phyloP scores from a whole-genome alignment of 2,888 invertebrate species.

The Archips xylosteana region DNA sequence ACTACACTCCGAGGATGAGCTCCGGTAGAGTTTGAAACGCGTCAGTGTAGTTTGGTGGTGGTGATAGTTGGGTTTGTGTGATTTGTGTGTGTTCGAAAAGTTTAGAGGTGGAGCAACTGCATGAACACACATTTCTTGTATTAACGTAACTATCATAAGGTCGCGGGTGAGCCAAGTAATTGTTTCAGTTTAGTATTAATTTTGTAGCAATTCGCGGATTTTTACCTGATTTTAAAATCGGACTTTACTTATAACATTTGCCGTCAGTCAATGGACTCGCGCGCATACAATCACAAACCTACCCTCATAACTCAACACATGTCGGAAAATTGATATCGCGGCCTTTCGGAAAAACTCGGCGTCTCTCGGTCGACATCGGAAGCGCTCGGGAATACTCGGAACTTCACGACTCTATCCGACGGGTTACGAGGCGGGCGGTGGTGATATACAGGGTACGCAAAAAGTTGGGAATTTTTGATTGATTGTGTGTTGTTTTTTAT shows the following conservation, averaged over 20 bases:
- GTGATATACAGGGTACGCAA: constrained; percentile 16
- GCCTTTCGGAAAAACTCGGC: constrained; percentile 46
- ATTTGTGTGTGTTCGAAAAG: no score
- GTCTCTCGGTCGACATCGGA: constrained; percentile 18
- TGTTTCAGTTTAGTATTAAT: no score
- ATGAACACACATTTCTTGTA: no score
- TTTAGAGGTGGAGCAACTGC: no score
- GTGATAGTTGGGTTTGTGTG: no score
- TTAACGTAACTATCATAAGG: no score
- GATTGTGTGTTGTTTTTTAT: constrained; percentile 6
- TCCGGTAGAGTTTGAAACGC: no score
- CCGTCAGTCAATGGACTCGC: constrained; percentile 49
- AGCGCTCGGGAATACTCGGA: constrained; percentile 19
- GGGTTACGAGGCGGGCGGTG: constrained; percentile 3
- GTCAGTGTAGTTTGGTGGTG: no score
- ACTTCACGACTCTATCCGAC: constrained; percentile 27
- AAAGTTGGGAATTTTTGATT: constrained; percentile 11
- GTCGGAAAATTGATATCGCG: constrained; percentile 46
- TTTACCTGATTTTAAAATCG: not conserved
- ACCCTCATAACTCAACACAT: constrained; percentile 52
- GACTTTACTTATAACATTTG: not conserved
- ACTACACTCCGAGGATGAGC: no score
- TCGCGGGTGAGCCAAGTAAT: no score
- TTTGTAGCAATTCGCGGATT: no score
- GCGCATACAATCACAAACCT: constrained; percentile 49